Conservation (phyloP, 2,797 vertebrate species). For the Leuciscus waleckii region DNA sequence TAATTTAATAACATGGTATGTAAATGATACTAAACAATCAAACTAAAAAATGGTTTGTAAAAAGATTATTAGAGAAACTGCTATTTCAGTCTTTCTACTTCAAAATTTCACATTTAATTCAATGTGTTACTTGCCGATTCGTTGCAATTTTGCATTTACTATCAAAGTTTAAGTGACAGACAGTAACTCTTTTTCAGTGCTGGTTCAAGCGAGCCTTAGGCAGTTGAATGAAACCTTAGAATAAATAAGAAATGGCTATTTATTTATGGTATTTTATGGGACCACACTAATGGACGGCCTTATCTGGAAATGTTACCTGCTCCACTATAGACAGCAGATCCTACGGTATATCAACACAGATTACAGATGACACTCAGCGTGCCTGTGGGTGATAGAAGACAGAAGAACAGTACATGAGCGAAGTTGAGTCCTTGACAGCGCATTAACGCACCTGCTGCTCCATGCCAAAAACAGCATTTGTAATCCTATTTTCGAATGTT, state of each 20-base stretch:
- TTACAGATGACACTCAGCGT: conserved; percentile 33
- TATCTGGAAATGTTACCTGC: conserved; percentile 25
- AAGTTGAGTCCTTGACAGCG: conserved; percentile 11
- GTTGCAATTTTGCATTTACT: not conserved
- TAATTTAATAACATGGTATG: not conserved
- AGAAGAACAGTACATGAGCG: not conserved
- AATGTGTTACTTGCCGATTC: not conserved
- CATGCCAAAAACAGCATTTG: conserved; percentile 39
- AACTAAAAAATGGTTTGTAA: no score
- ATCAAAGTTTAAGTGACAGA: not conserved
- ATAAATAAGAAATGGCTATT: not conserved
- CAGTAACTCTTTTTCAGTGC: not conserved
- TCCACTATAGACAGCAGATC: conserved; percentile 19
- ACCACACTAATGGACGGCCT: conserved; percentile 29
- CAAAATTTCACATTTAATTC: no score
- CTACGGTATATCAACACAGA: conserved; percentile 40
- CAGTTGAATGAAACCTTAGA: not conserved
- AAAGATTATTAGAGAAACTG: no score
- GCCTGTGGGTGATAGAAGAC: conserved; percentile 26
- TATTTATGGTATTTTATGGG: conserved; percentile 13
- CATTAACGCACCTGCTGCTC: conserved; percentile 31
- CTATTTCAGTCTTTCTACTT: no score
- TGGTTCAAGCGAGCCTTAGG: not conserved
- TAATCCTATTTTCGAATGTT: conserved; percentile 22
- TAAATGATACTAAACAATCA: not conserved